Conservation (phyloP, 2,797 vertebrate species). For the Galagoides demidoff region DNA sequence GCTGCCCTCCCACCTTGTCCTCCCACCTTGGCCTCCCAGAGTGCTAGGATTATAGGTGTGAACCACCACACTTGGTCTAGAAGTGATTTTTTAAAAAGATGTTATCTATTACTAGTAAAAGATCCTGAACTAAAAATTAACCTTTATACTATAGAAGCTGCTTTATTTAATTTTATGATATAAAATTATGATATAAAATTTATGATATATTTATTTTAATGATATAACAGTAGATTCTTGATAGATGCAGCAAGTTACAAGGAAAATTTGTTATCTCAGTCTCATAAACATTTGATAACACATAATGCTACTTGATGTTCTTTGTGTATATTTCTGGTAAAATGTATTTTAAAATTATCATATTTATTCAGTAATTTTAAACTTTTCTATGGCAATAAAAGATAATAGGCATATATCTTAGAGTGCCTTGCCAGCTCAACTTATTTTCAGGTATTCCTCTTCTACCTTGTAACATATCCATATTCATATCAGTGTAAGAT, state of each 20-base stretch:
- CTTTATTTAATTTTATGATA: slow-evolving; percentile 43
- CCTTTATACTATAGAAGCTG: neutral
- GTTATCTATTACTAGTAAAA: neutral
- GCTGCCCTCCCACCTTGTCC: no score
- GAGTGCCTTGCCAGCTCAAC: neutral
- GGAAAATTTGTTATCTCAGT: neutral
- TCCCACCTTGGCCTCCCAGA: no score
- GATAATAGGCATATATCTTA: neutral
- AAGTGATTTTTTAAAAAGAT: neutral
- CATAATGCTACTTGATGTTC: neutral
- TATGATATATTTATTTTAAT: no score
- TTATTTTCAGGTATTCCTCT: neutral
- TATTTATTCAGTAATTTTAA: slow-evolving; percentile 46
- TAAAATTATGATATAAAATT: no score
- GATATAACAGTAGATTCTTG: slow-evolving; percentile 17
- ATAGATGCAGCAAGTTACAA: neutral
- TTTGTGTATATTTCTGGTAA: neutral
- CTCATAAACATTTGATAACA: neutral
- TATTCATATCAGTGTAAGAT: neutral
- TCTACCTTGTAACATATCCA: neutral
- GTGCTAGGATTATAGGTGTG: no score
- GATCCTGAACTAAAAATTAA: neutral
- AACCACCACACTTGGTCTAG: no score
- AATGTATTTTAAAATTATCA: neutral
- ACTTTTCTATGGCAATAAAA: neutral